A percentile compares a stretch with the other conserved stretches of the same genome.
Evolutionary conservation across 2,113 vertebrate genomes (phyloP).

Genomic region (Carettochelys insculpta): DNA sequence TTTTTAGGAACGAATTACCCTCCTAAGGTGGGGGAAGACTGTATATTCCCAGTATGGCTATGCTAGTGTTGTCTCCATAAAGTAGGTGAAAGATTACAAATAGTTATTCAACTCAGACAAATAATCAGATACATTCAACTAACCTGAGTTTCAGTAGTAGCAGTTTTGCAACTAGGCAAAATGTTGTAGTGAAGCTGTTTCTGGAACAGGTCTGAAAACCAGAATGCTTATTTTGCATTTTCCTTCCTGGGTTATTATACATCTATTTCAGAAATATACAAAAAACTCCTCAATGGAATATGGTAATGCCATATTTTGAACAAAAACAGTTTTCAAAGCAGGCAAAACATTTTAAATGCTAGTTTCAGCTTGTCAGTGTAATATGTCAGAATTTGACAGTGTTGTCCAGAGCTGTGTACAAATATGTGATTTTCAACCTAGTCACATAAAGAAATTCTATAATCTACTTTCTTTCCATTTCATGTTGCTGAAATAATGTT

Average conservation of each 20-base stretch:
- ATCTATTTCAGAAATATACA: neutral
- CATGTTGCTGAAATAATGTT: neutral
- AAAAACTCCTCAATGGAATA: neutral
- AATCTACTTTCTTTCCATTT: neutral
- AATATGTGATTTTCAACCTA: neutral
- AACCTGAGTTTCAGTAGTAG: neutral
- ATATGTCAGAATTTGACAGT: neutral
- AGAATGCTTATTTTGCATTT: neutral
- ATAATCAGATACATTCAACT: conserved; percentile 11
- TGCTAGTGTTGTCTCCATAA: neutral
- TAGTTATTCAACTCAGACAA: neutral
- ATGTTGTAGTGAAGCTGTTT: neutral
- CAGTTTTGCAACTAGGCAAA: neutral
- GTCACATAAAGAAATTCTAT: neutral
- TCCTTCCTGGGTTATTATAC: neutral
- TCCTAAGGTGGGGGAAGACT: too few relatives aligned
- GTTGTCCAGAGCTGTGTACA: fast-evolving
- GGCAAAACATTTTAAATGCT: neutral
- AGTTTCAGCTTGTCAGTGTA: neutral
- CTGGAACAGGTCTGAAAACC: neutral
- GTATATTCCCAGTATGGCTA: neutral
- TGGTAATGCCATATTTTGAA: neutral
- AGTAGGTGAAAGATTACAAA: conserved; percentile 40
- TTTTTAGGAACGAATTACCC: too few relatives aligned
- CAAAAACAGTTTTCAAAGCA: neutral